These are phyloP conservation scores for Adelosebastes latens DNA, from an alignment of 2,797 vertebrate species.

Conservation along the genomic window DNA sequence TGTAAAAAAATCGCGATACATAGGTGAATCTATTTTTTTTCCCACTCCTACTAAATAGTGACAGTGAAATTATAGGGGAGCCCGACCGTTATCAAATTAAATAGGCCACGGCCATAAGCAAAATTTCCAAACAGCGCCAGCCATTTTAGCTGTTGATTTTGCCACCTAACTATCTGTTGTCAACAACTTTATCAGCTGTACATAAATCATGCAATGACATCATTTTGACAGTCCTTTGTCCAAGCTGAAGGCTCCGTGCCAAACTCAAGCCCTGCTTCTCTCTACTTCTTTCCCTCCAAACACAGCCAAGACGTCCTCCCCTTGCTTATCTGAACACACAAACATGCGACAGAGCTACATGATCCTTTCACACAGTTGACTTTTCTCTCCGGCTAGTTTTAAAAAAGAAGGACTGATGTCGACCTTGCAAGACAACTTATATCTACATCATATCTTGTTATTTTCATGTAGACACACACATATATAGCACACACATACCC, in stretches of 20 bases:
- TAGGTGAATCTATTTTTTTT: too few species aligned
- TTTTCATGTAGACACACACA: background rate
- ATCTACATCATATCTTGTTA: background rate
- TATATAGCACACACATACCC: constrained; percentile 41
- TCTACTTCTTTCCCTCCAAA: background rate
- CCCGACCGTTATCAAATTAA: background rate
- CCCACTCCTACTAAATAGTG: background rate
- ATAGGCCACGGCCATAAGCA: background rate
- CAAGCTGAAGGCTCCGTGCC: background rate
- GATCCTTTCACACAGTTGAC: background rate
- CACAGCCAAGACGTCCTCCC: background rate
- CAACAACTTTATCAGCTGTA: background rate
- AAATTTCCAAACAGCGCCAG: background rate
- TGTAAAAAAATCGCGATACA: too few species aligned
- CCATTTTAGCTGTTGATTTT: background rate
- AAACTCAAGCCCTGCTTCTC: background rate
- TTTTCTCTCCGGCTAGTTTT: background rate
- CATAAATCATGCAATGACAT: background rate
- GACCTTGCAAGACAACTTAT: background rate
- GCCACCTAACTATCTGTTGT: background rate
- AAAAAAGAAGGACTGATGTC: background rate
- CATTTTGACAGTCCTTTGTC: background rate
- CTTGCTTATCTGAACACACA: background rate
- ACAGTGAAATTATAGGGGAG: background rate
- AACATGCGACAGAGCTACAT: background rate